Base-by-base conservation (phyloP, 2,113 vertebrate genomes). In the Nothobranchius kuhntae region DNA sequence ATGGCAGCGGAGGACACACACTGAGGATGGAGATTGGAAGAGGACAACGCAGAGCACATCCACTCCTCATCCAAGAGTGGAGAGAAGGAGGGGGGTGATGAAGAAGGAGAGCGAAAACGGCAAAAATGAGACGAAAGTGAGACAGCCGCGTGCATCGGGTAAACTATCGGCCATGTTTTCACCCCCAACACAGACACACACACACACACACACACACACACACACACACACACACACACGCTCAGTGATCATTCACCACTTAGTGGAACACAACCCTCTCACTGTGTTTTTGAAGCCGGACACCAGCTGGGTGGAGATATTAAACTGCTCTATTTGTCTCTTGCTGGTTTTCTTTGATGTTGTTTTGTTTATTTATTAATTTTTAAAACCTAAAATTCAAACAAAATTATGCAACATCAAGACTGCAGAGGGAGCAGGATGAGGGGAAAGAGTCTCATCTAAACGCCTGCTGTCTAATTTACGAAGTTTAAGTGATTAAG, bases 21-120 rank as follows among this genome's bases (percentile, higher is more conserved):
- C 90, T 85, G 91, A 82, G 91, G 68, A 40, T 55, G 80, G 81
- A 89, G 89, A 93, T 92, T 92, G 89, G 78, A 87, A 81, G 55
- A 78, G 76, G 77, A 87, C 65, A 71, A 82, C 24, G 7, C 58
- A 57, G 82, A 91, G 89, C 92, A 93, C 92, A 92, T 77, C 53
- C 78, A 80, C 81, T 71, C 68, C 60, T 73, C 55, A 44, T 58
- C 67, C 9, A 77, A 73, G 67, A 75, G 75, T 65, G 64, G 65
- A 68, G 81, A 74, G 59, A 38, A 66, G 76, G 62, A 81, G 78
- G 76, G 68, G 75, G 78, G 72, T 53, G 77, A 83, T 78, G 85
- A 73, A 82, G 83, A 75, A 70, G 83, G 75, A 68, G 68, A 76
- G 57, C 65, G 82, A 82, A 57, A 86, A 75, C 44, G 38, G 48